A percentile compares a stretch with the other conserved stretches of the same genome.
phyloP scores from a whole-genome alignment of 1,140 invertebrate genomes.

The Notospermus geniculatus region DNA sequence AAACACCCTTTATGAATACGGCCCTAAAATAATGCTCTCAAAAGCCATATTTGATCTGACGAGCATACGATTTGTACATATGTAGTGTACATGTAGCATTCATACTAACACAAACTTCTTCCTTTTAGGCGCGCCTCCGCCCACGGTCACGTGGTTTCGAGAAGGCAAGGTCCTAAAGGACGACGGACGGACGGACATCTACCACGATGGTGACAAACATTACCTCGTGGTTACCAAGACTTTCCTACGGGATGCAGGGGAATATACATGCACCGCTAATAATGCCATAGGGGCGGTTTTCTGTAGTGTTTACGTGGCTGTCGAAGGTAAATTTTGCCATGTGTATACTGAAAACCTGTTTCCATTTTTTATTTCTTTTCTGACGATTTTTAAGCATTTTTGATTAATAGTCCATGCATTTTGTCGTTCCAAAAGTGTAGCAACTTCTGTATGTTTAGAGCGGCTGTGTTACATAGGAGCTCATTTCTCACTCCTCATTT shows the following conservation, averaged over 20 bases:
- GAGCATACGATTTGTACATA: background rate
- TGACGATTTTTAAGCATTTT: background rate
- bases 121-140: slow-evolving; percentile 51
- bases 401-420: too few species aligned
- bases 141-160: slow-evolving; percentile 74
- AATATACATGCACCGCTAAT: slow-evolving; percentile 41
- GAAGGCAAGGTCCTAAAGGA: slow-evolving; percentile 34
- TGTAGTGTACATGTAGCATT: background rate
- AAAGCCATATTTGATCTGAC: too few species aligned
- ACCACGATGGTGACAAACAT: slow-evolving; percentile 28
- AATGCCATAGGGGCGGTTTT: slow-evolving; percentile 36
- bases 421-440: too few species aligned
- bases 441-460: too few species aligned
- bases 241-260: slow-evolving; percentile 32
- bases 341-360: too few species aligned
- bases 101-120: background rate
- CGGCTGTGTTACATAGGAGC: too few species aligned
- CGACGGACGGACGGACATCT: slow-evolving; percentile 30
- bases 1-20: too few species aligned
- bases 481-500: too few species aligned
- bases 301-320: slow-evolving; percentile 24
- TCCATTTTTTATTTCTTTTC: background rate
- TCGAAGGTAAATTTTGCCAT: slow-evolving; percentile 26
- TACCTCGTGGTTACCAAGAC: slow-evolving; percentile 31
- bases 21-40: too few species aligned